Conservation (phyloP, 1,140 invertebrate genomes). For the Leptonema lineaticorne region DNA sequence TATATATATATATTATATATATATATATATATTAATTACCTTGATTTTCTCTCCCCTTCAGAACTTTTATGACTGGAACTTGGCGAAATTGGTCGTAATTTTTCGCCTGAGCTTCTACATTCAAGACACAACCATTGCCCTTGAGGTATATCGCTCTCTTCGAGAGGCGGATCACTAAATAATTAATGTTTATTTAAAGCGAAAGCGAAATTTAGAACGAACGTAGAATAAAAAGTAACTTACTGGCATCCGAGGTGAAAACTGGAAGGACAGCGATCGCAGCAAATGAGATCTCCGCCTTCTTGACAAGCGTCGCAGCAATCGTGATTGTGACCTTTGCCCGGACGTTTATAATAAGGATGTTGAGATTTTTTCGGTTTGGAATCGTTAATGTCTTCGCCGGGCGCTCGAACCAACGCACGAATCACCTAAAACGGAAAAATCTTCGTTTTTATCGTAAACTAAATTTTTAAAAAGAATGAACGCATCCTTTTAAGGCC, state of each 20-base stretch:
- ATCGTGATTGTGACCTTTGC: conserved; percentile 90
- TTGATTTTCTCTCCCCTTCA: conserved; percentile 36
- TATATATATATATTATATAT: neutral
- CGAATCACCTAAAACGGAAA: conserved; percentile 76
- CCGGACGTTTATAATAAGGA: conserved; percentile 81
- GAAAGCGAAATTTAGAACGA: neutral
- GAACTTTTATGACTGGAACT: conserved; percentile 36
- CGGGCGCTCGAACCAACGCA: conserved; percentile 81
- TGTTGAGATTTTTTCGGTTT: conserved; percentile 71
- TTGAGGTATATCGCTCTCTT: conserved; percentile 83
- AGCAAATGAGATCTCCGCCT: conserved; percentile 93
- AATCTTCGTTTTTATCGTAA: neutral
- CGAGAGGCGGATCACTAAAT: conserved; percentile 83
- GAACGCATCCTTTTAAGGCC: neutral
- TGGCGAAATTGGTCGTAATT: conserved; percentile 49
- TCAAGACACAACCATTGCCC: conserved; percentile 89
- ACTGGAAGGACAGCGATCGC: conserved; percentile 91
- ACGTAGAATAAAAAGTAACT: conserved; percentile 49
- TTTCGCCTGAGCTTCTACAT: conserved; percentile 60
- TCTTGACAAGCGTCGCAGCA: conserved; percentile 90
- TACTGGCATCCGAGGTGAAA: conserved; percentile 95
- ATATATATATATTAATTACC: conserved; percentile 1
- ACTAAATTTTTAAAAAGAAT: neutral
- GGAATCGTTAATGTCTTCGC: conserved; percentile 67
- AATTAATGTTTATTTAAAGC: neutral